phyloP scores from a whole-genome alignment of 1,140 invertebrate genomes.

The Eurosta solidaginis region DNA sequence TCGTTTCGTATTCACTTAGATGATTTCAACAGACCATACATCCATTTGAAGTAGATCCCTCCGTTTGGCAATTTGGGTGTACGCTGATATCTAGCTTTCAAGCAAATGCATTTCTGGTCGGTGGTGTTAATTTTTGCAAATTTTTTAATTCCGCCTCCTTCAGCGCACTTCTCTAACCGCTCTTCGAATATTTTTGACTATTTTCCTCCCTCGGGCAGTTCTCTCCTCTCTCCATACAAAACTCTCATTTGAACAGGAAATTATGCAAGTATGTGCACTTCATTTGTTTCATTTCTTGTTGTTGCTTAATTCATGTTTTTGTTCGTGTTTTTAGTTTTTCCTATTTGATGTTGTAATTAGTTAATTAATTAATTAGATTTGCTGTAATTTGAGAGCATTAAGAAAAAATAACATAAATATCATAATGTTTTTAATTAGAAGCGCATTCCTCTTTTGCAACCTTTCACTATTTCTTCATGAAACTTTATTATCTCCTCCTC shows the following conservation, averaged over 20 bases:
- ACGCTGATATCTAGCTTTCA: no score
- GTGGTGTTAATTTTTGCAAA: slow-evolving; percentile 16
- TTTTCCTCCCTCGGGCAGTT: background rate
- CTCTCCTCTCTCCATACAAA: background rate
- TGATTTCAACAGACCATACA: no score
- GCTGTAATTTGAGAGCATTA: background rate
- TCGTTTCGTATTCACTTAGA: no score
- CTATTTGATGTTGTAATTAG: background rate
- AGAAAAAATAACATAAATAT: background rate
- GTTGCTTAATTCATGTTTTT: background rate
- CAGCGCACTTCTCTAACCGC: no score
- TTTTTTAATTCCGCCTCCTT: no score
- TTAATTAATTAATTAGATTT: slow-evolving; percentile 31
- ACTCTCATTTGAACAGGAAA: background rate
- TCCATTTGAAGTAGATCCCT: no score
- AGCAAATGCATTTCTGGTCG: background rate
- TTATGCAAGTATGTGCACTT: slow-evolving; percentile 12
- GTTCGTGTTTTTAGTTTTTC: background rate
- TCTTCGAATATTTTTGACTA: background rate
- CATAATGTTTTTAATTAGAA: background rate
- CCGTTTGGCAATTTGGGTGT: no score
- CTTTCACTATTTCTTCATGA: background rate
- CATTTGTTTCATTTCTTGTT: background rate
- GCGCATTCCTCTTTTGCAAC: background rate
- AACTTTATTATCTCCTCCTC: no score